Base-by-base conservation (phyloP, 2,797 vertebrate species). In the Leptodactylus fallax region DNA sequence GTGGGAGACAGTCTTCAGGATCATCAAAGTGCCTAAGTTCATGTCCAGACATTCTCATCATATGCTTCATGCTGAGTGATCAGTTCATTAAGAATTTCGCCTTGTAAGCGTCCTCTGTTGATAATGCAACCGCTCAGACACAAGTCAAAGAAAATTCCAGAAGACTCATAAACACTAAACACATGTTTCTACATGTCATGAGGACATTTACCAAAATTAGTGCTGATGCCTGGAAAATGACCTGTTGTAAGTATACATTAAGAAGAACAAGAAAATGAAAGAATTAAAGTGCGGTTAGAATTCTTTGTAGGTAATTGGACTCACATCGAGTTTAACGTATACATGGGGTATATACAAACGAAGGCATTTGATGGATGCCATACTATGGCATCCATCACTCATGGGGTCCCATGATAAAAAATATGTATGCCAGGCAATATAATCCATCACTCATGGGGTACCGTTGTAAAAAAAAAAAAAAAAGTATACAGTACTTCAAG, bases 11-110 rank as follows among this genome's bases (percentile, higher is more conserved):
- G 51, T 88, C 81, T 53, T 71, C n/a, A 71, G 51, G 21, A 71
- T 79, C 81, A 69, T 58, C 63, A 84, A 79, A 88, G 81, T 53
- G 58, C 71, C 71, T 69, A 74, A 82, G 71, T 36, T 87, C 69
- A 78, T 47, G 72, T 84, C 81, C 79, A 84, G 87, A 84, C 87
- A 87, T 84, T 79, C 27, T 53, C 47, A 81, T 74, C 36, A 65
- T 81, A 11, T 81, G 47, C 58, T 65, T 85, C 82, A 88, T 25
- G 27, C 65, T 65, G 87, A 76, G 56, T 85, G 83, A 88, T 60
- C 85, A 61, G 81, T 85, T 76, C 23, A 80, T 65, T 85, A 81
- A 81, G 60, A 81, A 85, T 88, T 69, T 45, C 8, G 47, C 74
- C 78, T 67, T 56, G 58, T 74, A 87, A 78, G 71, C 49, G 63